Evolutionary conservation across 2,797 vertebrate genomes (phyloP).

Genomic region (Botia kubotai): DNA sequence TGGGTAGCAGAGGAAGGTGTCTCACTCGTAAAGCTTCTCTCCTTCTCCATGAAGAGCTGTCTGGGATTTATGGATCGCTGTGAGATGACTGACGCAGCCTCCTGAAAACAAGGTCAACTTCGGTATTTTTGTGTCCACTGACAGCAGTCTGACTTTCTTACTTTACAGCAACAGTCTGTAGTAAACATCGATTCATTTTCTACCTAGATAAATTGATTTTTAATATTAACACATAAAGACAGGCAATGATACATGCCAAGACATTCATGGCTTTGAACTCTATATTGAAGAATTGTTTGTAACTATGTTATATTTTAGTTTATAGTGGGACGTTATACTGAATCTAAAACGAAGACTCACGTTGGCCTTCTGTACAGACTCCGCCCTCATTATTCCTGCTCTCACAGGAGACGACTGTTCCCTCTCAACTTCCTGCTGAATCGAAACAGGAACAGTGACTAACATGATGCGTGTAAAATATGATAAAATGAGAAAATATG

Average conservation of each 20-base stretch:
- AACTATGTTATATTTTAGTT: too few relatives aligned
- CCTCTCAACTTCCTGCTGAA: conserved; percentile 59
- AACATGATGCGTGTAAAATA: not conserved
- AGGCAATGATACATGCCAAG: too few relatives aligned
- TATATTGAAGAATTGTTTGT: too few relatives aligned
- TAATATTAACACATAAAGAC: not conserved
- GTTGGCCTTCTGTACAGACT: conserved; percentile 77
- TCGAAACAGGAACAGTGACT: not conserved
- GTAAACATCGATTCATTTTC: not conserved
- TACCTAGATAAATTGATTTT: not conserved
- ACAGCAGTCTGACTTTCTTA: not conserved
- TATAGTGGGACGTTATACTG: too few relatives aligned
- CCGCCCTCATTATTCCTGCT: conserved; percentile 50
- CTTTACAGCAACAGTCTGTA: not conserved
- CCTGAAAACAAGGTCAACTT: conserved; percentile 67
- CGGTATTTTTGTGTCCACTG: not conserved
- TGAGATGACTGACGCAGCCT: conserved; percentile 76
- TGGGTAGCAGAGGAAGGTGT: conserved; percentile 52
- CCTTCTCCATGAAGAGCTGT: conserved; percentile 86
- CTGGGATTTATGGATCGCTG: conserved; percentile 83
- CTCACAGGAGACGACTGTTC: conserved; percentile 40
- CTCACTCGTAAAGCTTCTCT: conserved; percentile 65
- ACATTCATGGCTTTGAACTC: too few relatives aligned
- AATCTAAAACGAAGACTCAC: conserved; percentile 60
- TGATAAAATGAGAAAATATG: too few relatives aligned